phyloP scores from a whole-genome alignment of 2,797 vertebrate genomes.

The Acanthurus lineatus region DNA sequence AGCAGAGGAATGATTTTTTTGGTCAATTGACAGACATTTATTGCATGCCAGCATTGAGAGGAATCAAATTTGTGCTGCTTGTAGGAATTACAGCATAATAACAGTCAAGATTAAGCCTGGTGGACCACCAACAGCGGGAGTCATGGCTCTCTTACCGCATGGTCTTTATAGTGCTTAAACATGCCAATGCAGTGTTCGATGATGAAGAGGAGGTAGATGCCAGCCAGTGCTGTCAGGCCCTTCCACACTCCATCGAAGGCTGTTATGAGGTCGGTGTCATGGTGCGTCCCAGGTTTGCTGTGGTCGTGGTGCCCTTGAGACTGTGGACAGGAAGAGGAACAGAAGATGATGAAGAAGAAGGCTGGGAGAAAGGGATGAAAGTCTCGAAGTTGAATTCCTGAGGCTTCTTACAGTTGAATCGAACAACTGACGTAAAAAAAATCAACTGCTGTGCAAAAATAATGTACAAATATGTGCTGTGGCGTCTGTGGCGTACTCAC shows the following conservation, averaged over 20 bases:
- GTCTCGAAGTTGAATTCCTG: not conserved
- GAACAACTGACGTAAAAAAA: too few relatives aligned
- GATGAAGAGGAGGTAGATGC: conserved; percentile 98
- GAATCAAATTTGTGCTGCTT: not conserved
- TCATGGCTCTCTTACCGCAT: conserved; percentile 82
- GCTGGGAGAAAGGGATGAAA: too few relatives aligned
- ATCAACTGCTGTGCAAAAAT: too few relatives aligned
- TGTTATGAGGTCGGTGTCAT: conserved; percentile 75
- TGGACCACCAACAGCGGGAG: too few relatives aligned
- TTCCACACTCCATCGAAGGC: conserved; percentile 95
- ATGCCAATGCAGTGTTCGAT: conserved; percentile 97
- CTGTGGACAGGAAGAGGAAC: conserved; percentile 71
- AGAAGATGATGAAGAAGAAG: not conserved
- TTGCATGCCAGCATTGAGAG: too few relatives aligned
- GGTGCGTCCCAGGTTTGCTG: conserved; percentile 66
- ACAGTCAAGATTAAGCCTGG: not conserved
- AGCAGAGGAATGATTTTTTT: conserved; percentile 9
- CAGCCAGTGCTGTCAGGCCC: conserved; percentile 93
- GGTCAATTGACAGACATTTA: not conserved
- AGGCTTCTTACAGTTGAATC: not conserved
- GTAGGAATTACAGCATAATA: not conserved
- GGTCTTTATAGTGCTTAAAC: conserved; percentile 95
- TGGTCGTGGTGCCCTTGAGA: conserved; percentile 93
- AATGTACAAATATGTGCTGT: too few relatives aligned
- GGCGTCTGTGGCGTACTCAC: conserved; percentile 82